Base-by-base conservation (phyloP, 2,888 invertebrate species). In the Leptopilina drosophilae region DNA sequence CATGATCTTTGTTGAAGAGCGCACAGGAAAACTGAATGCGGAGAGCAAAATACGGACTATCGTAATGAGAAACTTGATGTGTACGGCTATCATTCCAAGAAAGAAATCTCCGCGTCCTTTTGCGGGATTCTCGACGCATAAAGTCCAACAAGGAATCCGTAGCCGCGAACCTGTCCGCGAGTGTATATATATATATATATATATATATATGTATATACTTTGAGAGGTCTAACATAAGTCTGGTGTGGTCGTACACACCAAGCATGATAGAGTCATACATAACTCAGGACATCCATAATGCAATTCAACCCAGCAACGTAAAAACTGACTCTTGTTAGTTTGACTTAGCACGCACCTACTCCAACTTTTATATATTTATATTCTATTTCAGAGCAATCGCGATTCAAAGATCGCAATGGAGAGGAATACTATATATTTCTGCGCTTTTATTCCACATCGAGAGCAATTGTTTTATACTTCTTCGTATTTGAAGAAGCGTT, bases 251-350 rank as follows among this genome's bases (percentile, higher is more conserved):
- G 83, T 83, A 84, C 84, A 85, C 87, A 87, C 84, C 84, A 79
- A 83, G 86, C 86, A 87, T 88, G 89, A 91, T 91, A 90, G 89
- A 90, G 91, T 90, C 90, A 90, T 91, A 90, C 90, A 88, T 90
- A 90, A 90, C 89, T 85, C 86, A 82, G 81, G 85, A 84, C 90
- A 90, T 91, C 90, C 89, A 90, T 91, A 91, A 91, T 91, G 90
- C 90, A 90, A 59, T 90, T 81, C 79, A 65, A 33, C 33, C 33
- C 33, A 75, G 49, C 49, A 11, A 9, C 64, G 80, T 79, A 87
- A 90, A 90, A 89, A 89, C 84, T 83, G 85, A 77, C 83, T 82
- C 88, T 88, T 87, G 88, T 89, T 89, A 89, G 85, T 79, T 84
- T 80, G 83, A 77, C 78, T 81, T 81, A 75, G 82, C 83, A 77